Conservation (phyloP, 2,888 invertebrate genomes). For the Sceliomorpha sp. region DNA sequence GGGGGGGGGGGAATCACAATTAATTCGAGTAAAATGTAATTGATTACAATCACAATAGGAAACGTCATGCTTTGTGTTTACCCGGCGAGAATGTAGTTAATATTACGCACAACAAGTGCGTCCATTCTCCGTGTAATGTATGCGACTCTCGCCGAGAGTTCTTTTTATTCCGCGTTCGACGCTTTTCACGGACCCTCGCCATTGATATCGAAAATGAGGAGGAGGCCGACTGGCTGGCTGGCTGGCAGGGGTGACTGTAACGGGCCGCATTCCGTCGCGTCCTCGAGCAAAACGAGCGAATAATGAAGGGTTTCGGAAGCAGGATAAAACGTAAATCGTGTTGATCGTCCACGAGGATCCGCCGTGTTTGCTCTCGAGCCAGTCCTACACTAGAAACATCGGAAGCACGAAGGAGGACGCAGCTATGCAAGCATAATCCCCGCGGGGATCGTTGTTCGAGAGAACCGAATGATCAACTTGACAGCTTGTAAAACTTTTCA, state of each 20-base stretch:
- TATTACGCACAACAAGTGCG: neutral
- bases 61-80: slow-evolving; percentile 9
- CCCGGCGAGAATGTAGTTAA: neutral
- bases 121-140: neutral
- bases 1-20: too few relatives aligned
- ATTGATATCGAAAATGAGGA: slow-evolving; percentile 41
- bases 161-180: slow-evolving; percentile 1
- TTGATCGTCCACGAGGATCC: slow-evolving; percentile 57
- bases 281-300: slow-evolving; percentile 65
- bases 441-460: slow-evolving; percentile 46
- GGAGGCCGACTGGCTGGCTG: slow-evolving; percentile 31
- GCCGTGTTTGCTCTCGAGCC: slow-evolving; percentile 50
- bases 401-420: slow-evolving; percentile 59
- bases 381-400: slow-evolving; percentile 52
- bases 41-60: slow-evolving; percentile 11
- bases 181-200: slow-evolving; percentile 24
- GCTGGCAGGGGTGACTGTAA: slow-evolving; percentile 51
- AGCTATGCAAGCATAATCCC: slow-evolving; percentile 65
- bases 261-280: slow-evolving; percentile 63
- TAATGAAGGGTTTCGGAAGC: slow-evolving; percentile 66
- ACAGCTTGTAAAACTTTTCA: slow-evolving; percentile 48
- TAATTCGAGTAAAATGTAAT: slow-evolving; percentile 19
- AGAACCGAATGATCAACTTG: slow-evolving; percentile 51
- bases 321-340: slow-evolving; percentile 66
- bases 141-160: neutral